Conservation (phyloP, 2,113 vertebrate genomes). For the Indicator indicator region DNA sequence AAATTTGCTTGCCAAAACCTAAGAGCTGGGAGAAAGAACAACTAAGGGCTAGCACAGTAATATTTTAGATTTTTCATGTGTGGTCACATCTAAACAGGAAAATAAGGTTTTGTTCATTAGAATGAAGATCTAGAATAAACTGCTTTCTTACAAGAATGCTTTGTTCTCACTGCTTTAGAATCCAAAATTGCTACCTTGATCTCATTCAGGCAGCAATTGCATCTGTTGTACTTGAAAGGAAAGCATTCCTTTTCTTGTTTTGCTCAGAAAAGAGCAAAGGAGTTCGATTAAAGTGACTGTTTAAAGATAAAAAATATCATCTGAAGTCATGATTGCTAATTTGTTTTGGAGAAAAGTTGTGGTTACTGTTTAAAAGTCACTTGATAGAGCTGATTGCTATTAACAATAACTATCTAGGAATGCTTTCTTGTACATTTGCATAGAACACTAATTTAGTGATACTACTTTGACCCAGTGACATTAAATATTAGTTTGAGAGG, state of each 20-base stretch:
- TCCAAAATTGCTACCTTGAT: not conserved
- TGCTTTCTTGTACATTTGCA: not conserved
- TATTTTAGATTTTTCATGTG: not conserved
- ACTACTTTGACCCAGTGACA: not conserved
- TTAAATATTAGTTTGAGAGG: not conserved
- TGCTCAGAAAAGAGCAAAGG: not conserved
- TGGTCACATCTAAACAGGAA: not conserved
- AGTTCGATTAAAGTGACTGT: not conserved
- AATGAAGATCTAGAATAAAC: not conserved
- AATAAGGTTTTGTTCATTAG: not conserved
- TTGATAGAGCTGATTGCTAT: not conserved
- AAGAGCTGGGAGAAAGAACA: not conserved
- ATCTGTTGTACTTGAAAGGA: not conserved
- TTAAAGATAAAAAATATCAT: not conserved
- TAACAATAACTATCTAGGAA: not conserved
- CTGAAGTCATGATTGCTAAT: not conserved
- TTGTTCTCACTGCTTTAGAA: not conserved
- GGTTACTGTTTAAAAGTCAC: not conserved
- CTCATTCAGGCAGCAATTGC: not conserved
- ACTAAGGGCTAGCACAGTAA: not conserved
- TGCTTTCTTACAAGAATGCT: not conserved
- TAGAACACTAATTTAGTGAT: not conserved
- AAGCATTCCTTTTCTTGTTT: not conserved
- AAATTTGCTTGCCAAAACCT: not conserved
- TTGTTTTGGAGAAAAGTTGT: not conserved